Conservation (phyloP, 1,140 invertebrate genomes). For the Trinorchestia longiramus region DNA sequence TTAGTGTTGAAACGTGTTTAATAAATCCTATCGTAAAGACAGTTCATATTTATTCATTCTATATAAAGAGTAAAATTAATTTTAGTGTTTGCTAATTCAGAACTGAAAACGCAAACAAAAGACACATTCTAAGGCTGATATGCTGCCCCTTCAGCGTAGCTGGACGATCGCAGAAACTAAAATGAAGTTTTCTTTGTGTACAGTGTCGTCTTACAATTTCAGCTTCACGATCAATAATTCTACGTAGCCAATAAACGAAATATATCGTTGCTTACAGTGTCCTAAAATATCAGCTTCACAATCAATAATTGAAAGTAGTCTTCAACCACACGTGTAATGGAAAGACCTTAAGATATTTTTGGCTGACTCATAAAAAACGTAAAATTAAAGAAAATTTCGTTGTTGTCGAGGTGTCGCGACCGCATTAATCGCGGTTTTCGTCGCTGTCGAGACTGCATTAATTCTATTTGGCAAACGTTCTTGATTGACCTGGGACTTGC, state of each 20-base stretch:
- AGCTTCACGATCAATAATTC: no score
- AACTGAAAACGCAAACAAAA: neutral
- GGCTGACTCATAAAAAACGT: neutral
- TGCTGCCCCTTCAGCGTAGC: neutral
- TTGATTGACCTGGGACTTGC: neutral
- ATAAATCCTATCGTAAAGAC: neutral
- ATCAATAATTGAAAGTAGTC: no score
- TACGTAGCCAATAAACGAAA: no score
- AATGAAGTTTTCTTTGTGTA: neutral
- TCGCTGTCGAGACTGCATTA: neutral
- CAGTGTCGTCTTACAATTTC: no score
- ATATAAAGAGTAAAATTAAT: neutral
- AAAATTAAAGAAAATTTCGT: neutral
- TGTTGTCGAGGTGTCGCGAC: neutral
- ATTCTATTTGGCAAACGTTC: neutral
- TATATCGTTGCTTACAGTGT: no score
- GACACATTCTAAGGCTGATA: neutral
- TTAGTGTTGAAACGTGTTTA: neutral
- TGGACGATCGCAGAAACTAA: neutral
- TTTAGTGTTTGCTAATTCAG: neutral
- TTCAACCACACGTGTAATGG: neutral
- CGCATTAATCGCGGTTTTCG: neutral
- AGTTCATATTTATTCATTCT: neutral
- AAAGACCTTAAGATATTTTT: neutral
- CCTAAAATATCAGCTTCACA: no score